These are phyloP conservation scores for Podabrus alpinus DNA, from an alignment of 2,888 invertebrate species.

Conservation along the genomic window DNA sequence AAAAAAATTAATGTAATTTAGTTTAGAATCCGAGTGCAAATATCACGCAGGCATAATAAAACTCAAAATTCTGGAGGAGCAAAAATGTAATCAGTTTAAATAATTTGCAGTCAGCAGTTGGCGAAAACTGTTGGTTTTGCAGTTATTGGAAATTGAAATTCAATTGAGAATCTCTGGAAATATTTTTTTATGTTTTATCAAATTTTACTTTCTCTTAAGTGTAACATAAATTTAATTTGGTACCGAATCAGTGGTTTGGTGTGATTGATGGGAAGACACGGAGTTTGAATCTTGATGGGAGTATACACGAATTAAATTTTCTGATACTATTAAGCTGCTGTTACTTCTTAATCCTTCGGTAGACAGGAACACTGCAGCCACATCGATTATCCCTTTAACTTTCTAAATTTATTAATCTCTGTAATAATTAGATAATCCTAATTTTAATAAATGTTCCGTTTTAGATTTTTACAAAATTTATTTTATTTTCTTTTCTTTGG, in stretches of 20 bases:
- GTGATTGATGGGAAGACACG: not conserved
- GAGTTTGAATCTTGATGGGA: not conserved
- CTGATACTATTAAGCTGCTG: too few relatives aligned
- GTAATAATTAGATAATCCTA: not conserved
- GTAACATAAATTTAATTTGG: not conserved
- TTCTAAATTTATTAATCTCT: too few relatives aligned
- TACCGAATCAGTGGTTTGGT: not conserved
- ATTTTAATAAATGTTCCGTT: not conserved
- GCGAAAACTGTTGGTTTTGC: not conserved
- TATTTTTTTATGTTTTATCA: not conserved
- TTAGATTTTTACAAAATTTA: not conserved
- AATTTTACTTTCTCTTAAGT: not conserved
- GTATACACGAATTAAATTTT: too few relatives aligned
- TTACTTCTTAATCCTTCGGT: too few relatives aligned
- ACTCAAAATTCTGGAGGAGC: not conserved
- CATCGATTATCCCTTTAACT: too few relatives aligned
- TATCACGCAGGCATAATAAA: not conserved
- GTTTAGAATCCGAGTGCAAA: not conserved
- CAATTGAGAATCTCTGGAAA: not conserved
- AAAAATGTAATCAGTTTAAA: not conserved
- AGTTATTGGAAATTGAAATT: not conserved
- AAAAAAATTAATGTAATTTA: not conserved
- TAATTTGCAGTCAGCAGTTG: not conserved
- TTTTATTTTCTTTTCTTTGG: too few relatives aligned
- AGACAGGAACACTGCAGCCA: too few relatives aligned